These are phyloP conservation scores for Drosophila kikkawai DNA, from an alignment of 1,140 invertebrate genomes.

Conservation along the genomic window DNA sequence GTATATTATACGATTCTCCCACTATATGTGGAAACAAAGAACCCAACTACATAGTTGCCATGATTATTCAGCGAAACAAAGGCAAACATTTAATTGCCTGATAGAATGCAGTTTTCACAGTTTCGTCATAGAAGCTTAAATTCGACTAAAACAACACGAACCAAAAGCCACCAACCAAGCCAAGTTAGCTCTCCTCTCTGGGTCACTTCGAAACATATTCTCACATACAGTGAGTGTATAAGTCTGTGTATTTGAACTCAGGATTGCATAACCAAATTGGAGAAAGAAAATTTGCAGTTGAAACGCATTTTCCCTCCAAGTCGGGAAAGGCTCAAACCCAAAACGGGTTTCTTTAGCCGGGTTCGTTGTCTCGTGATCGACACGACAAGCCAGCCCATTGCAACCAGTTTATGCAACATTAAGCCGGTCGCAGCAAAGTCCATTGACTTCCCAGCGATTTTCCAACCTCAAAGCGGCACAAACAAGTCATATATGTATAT, in stretches of 20 bases:
- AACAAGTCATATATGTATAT: not conserved
- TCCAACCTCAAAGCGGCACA: slow-evolving; percentile 20
- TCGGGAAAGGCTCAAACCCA: not conserved
- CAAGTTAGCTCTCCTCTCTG: slow-evolving; percentile 35
- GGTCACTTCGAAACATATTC: slow-evolving; percentile 68
- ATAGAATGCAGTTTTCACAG: slow-evolving; percentile 64
- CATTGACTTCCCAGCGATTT: slow-evolving; percentile 57
- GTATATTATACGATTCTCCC: slow-evolving; percentile 8
- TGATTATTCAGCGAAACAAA: slow-evolving; percentile 47
- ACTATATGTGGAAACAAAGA: slow-evolving; percentile 34
- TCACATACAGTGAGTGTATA: slow-evolving; percentile 41
- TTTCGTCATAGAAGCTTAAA: slow-evolving; percentile 57
- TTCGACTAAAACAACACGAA: slow-evolving; percentile 65
- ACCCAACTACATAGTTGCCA: slow-evolving; percentile 12
- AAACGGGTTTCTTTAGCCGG: slow-evolving; percentile 44
- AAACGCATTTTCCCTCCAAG: slow-evolving; percentile 23
- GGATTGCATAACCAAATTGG: slow-evolving; percentile 64
- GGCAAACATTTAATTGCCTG: slow-evolving; percentile 62
- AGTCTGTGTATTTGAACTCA: not conserved
- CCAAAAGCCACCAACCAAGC: slow-evolving; percentile 17
- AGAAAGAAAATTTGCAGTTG: slow-evolving; percentile 28
- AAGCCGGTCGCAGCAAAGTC: slow-evolving; percentile 50
- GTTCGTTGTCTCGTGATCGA: slow-evolving; percentile 61
- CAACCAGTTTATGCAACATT: slow-evolving; percentile 73
- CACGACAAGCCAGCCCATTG: slow-evolving; percentile 9